phyloP scores from a whole-genome alignment of 2,113 vertebrate genomes.

The Cynoglossus semilaevis region DNA sequence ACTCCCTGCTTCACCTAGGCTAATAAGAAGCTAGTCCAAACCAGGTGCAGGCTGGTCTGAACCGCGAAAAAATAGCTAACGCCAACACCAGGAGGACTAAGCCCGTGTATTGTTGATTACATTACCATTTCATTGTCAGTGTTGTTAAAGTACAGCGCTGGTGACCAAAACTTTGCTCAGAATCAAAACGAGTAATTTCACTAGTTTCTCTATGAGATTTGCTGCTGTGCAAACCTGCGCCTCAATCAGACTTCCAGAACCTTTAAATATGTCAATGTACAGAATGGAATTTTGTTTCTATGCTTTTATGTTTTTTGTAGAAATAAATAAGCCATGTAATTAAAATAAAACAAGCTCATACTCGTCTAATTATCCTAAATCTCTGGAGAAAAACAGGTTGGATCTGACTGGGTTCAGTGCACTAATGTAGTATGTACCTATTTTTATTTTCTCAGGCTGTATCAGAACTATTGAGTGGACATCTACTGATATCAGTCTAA shows the following conservation, averaged over 20 bases:
- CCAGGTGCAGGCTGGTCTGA: constrained; percentile 36
- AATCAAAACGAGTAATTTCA: neutral
- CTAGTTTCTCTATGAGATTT: neutral
- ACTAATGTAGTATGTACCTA: no score
- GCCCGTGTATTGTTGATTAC: neutral
- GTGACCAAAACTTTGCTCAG: neutral
- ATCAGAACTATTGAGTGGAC: no score
- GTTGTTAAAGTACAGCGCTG: neutral
- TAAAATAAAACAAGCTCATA: no score
- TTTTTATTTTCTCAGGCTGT: no score
- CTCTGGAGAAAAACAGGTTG: no score
- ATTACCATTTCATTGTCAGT: neutral
- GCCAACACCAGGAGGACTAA: accelerated
- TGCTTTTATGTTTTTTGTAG: no score
- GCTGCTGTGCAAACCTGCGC: neutral
- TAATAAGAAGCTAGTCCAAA: neutral
- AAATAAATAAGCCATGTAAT: no score
- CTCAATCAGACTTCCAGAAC: neutral
- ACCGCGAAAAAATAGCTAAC: neutral
- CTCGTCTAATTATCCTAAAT: no score
- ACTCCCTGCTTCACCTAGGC: neutral
- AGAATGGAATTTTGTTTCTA: no score
- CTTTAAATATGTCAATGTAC: no score
- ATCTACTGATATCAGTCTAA: no score
- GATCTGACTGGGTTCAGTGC: no score